Evolutionary conservation across 2,113 vertebrate species (phyloP), one percentile per base, ranked within the genome.

Genomic region (Blennius ocellaris): DNA sequence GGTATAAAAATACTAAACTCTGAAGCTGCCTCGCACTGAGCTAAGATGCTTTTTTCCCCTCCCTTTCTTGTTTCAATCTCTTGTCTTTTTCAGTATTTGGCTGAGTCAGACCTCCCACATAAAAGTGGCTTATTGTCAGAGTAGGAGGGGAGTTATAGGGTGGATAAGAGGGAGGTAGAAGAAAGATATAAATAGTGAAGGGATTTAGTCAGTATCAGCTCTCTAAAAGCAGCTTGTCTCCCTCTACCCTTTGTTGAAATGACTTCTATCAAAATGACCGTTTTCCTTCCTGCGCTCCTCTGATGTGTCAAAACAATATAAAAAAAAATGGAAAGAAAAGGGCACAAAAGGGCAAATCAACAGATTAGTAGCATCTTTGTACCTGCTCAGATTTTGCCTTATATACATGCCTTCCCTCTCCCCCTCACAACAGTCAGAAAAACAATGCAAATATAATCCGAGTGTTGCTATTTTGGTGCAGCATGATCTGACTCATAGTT

Each of bases 121-220:
- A 64, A 90, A 89, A 87, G 87, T 86, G 77, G 71, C 81, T 86
- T 83, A 86, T 83, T 89, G 87, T 90, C 74, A 71, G 66, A 85
- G 77, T 79, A 68, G 80, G 69, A 66, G 41, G 51, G 61, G 75
- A 80, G 85, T 73, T 87, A 86, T 51, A 30, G 72, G 74, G 76
- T 61, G 69, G 80, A 83, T 85, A 77, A 83, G 66, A 75, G 60
- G 56, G 54, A 77, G 58, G 62, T 70, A 7, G 69, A 79, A 84
- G 79, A 69, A 86, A 84, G 82, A 83, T 87, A 83, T 73, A 84
- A 80, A 84, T 36, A 76, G 10, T 73, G 49, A 67, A 77, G 70
- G 87, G 82, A 82, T 89, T 86, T 85, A 62, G 71, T 76, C 67
- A 38, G 67, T 77, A 86, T 83, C 77, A 75, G 82, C 71, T 68